Evolutionary conservation across 2,113 vertebrate species (phyloP).

Genomic region (Varanus salvator): DNA sequence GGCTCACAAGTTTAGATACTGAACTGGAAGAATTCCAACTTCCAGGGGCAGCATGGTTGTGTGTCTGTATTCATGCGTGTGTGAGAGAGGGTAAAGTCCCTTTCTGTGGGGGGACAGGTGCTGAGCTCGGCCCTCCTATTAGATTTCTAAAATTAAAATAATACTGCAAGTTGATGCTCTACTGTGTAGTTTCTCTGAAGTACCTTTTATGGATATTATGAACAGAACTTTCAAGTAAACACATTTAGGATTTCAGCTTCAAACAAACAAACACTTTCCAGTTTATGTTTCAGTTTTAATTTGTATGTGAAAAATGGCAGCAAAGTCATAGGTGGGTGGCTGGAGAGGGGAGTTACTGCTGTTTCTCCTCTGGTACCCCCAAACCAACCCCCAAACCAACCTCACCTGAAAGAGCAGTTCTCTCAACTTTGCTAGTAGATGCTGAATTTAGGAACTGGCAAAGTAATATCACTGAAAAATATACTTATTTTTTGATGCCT

Average conservation of each 20-base stretch:
- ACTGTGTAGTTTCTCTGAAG: neutral
- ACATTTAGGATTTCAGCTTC: neutral
- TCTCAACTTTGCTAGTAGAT: neutral
- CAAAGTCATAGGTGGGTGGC: neutral
- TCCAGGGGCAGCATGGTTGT: neutral
- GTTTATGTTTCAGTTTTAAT: neutral
- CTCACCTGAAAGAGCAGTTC: neutral
- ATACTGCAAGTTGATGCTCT: neutral
- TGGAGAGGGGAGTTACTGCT: neutral
- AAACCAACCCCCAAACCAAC: neutral
- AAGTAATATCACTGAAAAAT: neutral
- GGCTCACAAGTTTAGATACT: neutral
- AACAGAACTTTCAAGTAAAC: neutral
- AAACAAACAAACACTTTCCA: neutral
- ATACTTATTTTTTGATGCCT: neutral
- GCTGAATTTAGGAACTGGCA: neutral
- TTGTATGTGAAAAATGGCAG: neutral
- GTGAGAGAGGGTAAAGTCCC: accelerated
- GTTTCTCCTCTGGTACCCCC: neutral
- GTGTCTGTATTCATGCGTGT: neutral
- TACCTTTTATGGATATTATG: neutral
- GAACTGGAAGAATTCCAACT: neutral
- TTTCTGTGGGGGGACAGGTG: neutral
- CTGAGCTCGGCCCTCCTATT: neutral
- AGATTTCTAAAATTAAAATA: neutral